Evolutionary conservation across 2,113 vertebrate genomes (phyloP).

Genomic region (Empidonax alnorum): DNA sequence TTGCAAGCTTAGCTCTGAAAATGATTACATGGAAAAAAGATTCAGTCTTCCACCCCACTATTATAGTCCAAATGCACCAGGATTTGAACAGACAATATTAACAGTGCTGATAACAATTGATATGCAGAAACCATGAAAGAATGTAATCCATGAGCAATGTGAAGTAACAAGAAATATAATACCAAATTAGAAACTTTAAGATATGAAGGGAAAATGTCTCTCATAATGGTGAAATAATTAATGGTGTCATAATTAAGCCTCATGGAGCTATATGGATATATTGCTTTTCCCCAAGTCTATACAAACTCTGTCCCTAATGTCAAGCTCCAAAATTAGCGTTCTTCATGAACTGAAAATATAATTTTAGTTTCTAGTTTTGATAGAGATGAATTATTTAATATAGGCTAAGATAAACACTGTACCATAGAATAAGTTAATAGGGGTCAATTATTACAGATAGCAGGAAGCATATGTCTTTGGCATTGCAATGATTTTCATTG

Average conservation of each 20-base stretch:
- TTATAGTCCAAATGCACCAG: not conserved
- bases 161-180: not conserved
- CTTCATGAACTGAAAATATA: not conserved
- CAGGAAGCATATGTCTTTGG: not conserved
- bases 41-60: not conserved
- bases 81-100: not conserved
- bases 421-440: not conserved
- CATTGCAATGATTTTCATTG: not conserved
- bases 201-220: not conserved
- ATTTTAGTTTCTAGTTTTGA: not conserved
- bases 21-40: accelerated
- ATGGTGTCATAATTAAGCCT: not conserved
- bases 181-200: not conserved
- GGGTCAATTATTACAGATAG: not conserved
- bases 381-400: not conserved
- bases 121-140: not conserved
- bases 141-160: not conserved
- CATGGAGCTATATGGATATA: not conserved
- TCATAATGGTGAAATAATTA: not conserved
- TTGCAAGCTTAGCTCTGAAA: not conserved
- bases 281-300: not conserved
- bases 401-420: not conserved
- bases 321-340: not conserved
- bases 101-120: not conserved
- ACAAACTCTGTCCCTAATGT: not conserved